Base-by-base conservation (phyloP, 2,888 invertebrate species). In the Cerastis rubricosa region DNA sequence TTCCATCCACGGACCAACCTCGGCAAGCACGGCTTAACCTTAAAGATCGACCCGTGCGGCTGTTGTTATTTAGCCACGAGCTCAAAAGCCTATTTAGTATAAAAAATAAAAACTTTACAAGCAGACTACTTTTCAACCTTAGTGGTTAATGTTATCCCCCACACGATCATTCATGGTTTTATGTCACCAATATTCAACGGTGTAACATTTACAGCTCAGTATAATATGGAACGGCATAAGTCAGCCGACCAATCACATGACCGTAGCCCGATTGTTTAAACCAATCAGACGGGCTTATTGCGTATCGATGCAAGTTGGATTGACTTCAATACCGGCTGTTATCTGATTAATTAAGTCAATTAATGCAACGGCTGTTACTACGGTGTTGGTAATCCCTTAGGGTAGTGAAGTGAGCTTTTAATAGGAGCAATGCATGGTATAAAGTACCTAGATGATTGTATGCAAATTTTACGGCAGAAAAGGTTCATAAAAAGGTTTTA, bases 261-360 rank as follows among this genome's bases (percentile, higher is more conserved):
- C 12, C n/a, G 49, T 29, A 59, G 19, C 57, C 5, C 9, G 70
- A 77, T 79, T 70, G 66, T 74, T 80, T 79, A 22, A 74, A 74
- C 84, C 81, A 84, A 81, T 81, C 84, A 70, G 70, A 74, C 17
- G 22, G 19, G 71, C 70, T 51, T 74, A 74, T 65, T 57, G 63
- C 61, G 29, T 84, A 63, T 84, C 80, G 69, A 61, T 74, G 40
- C 67, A 70, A 74, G 63, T 73, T 22, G 80, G 61, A 74, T 81
- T 81, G 80, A 70, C 84, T 84, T 66, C 40, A 80, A 54, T 45
- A 72, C 51, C 14, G 35, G 19, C 9, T 69, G 59, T 77, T 77
- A 80, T 80, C 83, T 66, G 74, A 82, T 82, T 84, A 80, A 84
- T 84, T 84, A 84, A 80, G 70, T 84, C 84, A 84, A 82, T 82